These are phyloP conservation scores for Drosophila mimica DNA, from an alignment of 2,888 invertebrate species.

Conservation along the genomic window DNA sequence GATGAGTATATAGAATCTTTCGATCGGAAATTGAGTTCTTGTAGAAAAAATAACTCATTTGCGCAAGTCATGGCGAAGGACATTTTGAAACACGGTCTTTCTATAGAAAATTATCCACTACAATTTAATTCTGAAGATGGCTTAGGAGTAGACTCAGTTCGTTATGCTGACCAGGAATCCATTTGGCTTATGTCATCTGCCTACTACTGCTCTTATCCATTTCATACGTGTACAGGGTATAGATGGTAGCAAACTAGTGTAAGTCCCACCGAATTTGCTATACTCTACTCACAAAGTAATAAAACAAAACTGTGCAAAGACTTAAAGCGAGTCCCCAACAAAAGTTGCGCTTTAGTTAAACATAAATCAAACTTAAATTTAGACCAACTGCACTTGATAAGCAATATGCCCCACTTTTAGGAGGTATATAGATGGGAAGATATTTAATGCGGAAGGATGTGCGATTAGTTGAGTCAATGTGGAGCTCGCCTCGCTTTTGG, in stretches of 20 bases:
- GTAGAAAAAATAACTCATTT: neutral
- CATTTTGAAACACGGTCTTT: neutral
- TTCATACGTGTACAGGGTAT: neutral
- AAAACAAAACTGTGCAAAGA: neutral
- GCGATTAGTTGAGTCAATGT: conserved; percentile 79
- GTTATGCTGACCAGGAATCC: neutral
- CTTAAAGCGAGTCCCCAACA: neutral
- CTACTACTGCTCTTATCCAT: neutral
- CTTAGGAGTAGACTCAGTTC: neutral
- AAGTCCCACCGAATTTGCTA: neutral
- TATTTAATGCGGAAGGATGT: conserved; percentile 78
- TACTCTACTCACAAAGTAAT: neutral
- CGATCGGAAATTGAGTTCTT: neutral
- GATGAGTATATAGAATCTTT: too few relatives aligned
- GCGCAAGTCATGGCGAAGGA: neutral
- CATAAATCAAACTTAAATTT: neutral
- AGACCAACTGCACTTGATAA: neutral
- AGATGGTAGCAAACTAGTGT: neutral
- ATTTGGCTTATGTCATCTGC: neutral
- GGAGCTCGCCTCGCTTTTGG: conserved; percentile 48
- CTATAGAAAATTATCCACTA: neutral
- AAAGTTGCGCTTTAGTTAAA: neutral
- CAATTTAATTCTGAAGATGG: neutral
- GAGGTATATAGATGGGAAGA: neutral
- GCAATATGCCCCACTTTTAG: neutral